Evolutionary conservation across 2,888 invertebrate species (phyloP).

Genomic region (Hoplodrina blanda): DNA sequence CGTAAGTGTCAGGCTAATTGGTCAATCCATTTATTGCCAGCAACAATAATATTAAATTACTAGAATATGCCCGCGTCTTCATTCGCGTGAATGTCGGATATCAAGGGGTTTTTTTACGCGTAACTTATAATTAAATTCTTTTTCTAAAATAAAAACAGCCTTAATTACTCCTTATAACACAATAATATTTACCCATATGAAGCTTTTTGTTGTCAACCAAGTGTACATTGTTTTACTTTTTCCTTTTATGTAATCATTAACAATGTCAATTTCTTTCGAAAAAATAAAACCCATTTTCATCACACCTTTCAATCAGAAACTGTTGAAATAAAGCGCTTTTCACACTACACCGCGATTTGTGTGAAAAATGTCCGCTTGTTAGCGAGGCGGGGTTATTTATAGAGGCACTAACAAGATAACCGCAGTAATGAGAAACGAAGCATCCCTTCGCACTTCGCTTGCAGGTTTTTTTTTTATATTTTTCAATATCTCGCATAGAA

Average conservation of each 20-base stretch:
- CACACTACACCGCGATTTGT: conserved; percentile 60
- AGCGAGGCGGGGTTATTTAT: conserved; percentile 69
- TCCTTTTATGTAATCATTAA: neutral
- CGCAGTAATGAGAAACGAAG: conserved; percentile 68
- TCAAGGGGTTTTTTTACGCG: too few species aligned
- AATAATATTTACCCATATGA: too few species aligned
- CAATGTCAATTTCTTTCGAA: neutral
- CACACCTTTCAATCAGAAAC: conserved; percentile 42
- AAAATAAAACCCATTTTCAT: conserved; percentile 5
- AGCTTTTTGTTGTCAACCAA: too few species aligned
- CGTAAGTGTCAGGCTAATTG: too few species aligned
- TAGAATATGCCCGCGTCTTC: too few species aligned
- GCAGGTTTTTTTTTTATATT: conserved; percentile 56
- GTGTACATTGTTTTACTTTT: too few species aligned
- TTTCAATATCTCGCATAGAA: conserved; percentile 64
- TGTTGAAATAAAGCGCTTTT: conserved; percentile 55
- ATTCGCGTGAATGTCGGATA: too few species aligned
- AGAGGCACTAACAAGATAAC: conserved; percentile 73
- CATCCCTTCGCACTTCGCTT: conserved; percentile 54
- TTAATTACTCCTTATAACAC: too few species aligned
- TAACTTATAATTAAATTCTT: too few species aligned
- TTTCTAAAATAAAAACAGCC: too few species aligned
- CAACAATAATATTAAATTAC: too few species aligned
- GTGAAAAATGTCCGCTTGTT: conserved; percentile 71
- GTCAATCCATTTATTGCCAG: too few species aligned